Evolutionary conservation across 1,140 invertebrate genomes (phyloP).

Genomic region (Melanaphis sacchari): DNA sequence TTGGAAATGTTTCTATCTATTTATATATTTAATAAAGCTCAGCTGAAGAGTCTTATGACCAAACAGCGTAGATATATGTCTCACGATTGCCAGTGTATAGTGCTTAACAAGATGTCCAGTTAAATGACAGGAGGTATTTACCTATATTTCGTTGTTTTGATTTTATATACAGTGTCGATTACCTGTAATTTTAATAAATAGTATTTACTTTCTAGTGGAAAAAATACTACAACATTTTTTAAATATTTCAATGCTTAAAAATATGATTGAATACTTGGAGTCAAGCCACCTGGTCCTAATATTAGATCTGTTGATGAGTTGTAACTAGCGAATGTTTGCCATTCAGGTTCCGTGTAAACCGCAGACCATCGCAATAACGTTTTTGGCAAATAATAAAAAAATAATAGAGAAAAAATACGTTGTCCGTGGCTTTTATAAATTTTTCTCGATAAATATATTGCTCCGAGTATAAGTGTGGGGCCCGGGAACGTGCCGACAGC

Average conservation of each 20-base stretch:
- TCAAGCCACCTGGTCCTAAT: constrained; percentile 27
- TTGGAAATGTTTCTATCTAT: background rate
- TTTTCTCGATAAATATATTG: background rate
- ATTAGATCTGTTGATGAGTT: background rate
- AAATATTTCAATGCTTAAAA: background rate
- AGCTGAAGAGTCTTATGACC: background rate
- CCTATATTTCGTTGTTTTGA: background rate
- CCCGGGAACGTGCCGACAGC: background rate
- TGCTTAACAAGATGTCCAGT: background rate
- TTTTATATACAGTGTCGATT: background rate
- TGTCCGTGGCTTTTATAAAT: background rate
- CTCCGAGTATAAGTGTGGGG: background rate
- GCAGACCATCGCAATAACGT: background rate
- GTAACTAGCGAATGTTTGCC: background rate
- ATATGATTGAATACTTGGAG: background rate
- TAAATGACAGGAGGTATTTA: background rate
- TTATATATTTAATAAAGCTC: background rate
- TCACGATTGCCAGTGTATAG: background rate
- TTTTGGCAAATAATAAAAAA: constrained; percentile 12
- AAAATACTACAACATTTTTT: background rate
- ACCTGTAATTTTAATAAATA: background rate
- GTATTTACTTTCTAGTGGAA: background rate
- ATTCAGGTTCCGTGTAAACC: background rate
- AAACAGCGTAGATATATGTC: background rate
- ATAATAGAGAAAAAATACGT: background rate